Base-by-base conservation (phyloP, 2,888 invertebrate genomes). In the Lasioglossum zephyrum region DNA sequence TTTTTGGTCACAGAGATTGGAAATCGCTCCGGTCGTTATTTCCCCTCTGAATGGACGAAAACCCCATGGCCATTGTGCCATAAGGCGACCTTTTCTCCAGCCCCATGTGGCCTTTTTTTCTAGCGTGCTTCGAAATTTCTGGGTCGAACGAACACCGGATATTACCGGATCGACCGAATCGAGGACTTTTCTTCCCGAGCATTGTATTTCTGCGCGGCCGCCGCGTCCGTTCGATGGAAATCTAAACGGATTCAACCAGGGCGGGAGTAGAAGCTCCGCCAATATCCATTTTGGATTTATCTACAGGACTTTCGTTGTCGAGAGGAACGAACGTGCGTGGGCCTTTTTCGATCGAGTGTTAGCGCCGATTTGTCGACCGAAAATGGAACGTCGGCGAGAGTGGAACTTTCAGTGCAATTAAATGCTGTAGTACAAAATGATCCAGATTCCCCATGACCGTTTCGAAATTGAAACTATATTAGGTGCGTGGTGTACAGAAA, bases 1-100 rank as follows among this genome's bases (percentile, higher is more conserved):
- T 90, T 90, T 91, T 91, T 87, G 88, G 79, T 53, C 81, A 78
- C 81, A 84, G 86, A 91, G 90, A 91, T 91, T 82, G 88, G 86
- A 88, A 87, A 91, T 91, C 90, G 84, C 86, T 26, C 73, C 73
- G 76, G 39, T 81, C 84, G 87, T 89, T 90, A 91, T 91, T 90
- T 83, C 86, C 69, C 73, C 74, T 41, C 73, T 82, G 81, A 87
- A 89, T 84, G 66, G 81, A 72, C 73, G 41, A 47, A 69, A 79
- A 73, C 57, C 72, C 53, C 26, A n/a, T 26, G 69, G 41, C 77
- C 79, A 87, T 87, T 87, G 86, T 86, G 75, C 78, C 74, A 87
- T 80, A 86, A 80, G 66, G 63, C 73, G 53, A 5, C n/a, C 39
- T 44, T 31, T 49, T 31, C 69, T 22, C 77, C 39, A 41, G 16